Base-by-base conservation (phyloP, 2,888 invertebrate species). In the Amiota mariae region DNA sequence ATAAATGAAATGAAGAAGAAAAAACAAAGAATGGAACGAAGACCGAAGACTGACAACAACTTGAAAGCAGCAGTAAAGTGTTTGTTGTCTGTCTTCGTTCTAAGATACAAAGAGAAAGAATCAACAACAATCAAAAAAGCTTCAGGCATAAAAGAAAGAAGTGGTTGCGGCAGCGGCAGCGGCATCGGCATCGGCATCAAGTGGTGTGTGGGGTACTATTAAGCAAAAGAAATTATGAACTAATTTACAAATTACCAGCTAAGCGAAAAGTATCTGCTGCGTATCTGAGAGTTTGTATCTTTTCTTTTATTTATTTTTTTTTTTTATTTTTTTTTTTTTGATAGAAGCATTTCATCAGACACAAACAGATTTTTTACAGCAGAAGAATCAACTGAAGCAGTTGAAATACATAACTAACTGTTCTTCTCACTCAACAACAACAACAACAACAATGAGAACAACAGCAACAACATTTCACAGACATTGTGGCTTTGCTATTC, bases 191-290 rank as follows among this genome's bases (percentile, higher is more conserved):
- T 2, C 8, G 36, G 36, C 36, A 6, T 2, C 4, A 6, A 6
- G 36, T 0, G 36, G 36, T 6, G 36, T 36, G 36, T 36, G 36
- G 36, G 2, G 36, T 36, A 24, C 3, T 24, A 36, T 36, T 36
- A 68, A 68, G 54, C 24, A 36, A 54, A 46, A 15, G 51, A 77
- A 84, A 86, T 84, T 86, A 85, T 86, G 85, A 85, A 84, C 84
- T 85, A 85, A 84, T 84, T 84, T 84, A 84, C 86, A 84, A 84
- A 84, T 84, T 84, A 83, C 84, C 82, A 84, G 74, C 73, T 70
- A 71, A 72, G 66, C 66, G 72, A 73, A 79, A 74, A 74, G 75
- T 20, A 70, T 70, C 71, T 59, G 56, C 63, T 46, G 24, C 11
- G 71, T 8, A 51, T 76, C 72, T n/a, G 61, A 67, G 47, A 49